Conservation (phyloP, 1,140 invertebrate genomes). For the Grapholita molesta region DNA sequence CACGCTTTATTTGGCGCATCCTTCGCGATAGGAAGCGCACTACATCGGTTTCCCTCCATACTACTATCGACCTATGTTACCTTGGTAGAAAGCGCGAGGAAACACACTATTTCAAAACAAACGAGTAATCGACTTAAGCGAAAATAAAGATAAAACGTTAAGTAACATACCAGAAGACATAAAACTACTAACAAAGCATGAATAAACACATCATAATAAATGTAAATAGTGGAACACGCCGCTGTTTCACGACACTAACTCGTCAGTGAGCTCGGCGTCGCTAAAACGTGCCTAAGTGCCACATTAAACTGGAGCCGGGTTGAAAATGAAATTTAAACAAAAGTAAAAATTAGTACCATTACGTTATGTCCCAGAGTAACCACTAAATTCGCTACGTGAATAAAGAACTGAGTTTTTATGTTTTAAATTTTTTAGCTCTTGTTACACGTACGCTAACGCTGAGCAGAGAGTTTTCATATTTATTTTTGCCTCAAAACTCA, state of each 20-base stretch:
- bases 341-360: conserved; percentile 26
- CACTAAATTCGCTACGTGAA: conserved; percentile 42
- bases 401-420: conserved; percentile 37
- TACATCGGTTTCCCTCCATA: conserved; percentile 12
- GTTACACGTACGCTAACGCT: neutral
- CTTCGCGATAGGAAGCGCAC: conserved; percentile 30
- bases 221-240: conserved; percentile 1
- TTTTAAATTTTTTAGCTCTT: neutral
- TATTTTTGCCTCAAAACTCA: neutral
- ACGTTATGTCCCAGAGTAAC: conserved; percentile 33
- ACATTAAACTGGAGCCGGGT: conserved; percentile 19
- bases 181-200: neutral
- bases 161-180: neutral
- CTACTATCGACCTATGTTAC: neutral
- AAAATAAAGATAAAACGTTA: conserved; percentile 11
- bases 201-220: conserved; percentile 16
- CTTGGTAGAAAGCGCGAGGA: conserved; percentile 8
- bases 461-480: neutral
- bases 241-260: conserved; percentile 4
- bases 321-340: conserved; percentile 29
- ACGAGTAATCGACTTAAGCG: neutral
- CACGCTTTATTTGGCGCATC: conserved; percentile 32
- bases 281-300: conserved; percentile 6
- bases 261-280: neutral
- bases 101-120: neutral